Conservation (phyloP, 2,113 vertebrate genomes). For the Suricata suricatta region DNA sequence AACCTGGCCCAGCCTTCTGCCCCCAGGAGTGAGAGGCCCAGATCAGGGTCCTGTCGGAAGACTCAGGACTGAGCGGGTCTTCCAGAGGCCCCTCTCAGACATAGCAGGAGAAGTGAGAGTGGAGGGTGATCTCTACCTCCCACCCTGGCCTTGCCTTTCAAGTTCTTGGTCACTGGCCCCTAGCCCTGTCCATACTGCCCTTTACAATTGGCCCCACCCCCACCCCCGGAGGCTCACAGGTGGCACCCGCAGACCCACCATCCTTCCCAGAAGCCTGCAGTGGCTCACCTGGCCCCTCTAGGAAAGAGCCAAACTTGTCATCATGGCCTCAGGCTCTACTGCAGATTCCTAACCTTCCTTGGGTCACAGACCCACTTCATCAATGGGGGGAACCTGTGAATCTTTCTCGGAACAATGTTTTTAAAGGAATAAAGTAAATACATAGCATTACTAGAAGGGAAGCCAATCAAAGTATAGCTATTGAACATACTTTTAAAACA, state of each 20-base stretch:
- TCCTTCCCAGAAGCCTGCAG: not conserved
- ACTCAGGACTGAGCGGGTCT: not conserved
- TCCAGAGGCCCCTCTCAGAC: not conserved
- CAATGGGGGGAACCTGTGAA: not conserved
- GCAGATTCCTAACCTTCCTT: not conserved
- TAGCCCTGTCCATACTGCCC: not conserved
- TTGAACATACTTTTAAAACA: slow-evolving; percentile 28
- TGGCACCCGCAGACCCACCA: not conserved
- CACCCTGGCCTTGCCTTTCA: not conserved
- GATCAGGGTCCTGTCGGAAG: not conserved
- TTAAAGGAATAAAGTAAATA: not conserved
- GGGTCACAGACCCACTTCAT: not conserved
- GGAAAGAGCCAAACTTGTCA: not conserved
- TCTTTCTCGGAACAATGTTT: not conserved
- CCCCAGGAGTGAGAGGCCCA: not conserved
- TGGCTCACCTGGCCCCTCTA: not conserved
- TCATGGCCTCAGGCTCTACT: not conserved
- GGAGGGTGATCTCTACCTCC: not conserved
- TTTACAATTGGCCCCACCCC: not conserved
- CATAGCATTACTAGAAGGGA: not conserved
- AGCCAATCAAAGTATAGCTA: not conserved
- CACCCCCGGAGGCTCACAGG: not conserved
- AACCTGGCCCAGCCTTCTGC: not conserved
- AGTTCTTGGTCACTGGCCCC: not conserved
- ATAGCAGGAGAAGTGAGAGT: not conserved